Evolutionary conservation across 2,113 vertebrate species (phyloP).

Genomic region (Oreochromis spilurus): DNA sequence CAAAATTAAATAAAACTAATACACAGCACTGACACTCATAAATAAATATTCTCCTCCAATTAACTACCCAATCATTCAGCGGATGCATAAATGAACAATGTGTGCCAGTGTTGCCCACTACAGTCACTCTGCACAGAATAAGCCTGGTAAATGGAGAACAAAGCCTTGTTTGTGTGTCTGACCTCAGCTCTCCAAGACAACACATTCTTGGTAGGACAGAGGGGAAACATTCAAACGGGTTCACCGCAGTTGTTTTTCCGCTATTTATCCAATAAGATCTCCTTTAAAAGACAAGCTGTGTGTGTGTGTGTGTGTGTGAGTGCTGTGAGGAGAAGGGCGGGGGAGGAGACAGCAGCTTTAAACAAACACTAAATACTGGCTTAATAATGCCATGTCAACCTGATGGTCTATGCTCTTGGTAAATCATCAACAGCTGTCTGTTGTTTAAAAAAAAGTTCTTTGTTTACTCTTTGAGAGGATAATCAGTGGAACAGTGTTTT

Average conservation of each 20-base stretch:
- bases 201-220: conserved; percentile 60
- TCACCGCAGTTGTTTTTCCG: conserved; percentile 40
- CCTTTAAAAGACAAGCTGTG: not conserved
- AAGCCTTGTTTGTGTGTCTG: conserved; percentile 61
- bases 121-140: conserved; percentile 16
- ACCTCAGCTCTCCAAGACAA: conserved; percentile 58
- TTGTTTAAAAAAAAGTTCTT: not conserved
- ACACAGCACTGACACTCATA: conserved; percentile 20
- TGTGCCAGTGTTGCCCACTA: conserved; percentile 37
- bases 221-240: conserved; percentile 43
- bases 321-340: not conserved
- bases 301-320: not conserved
- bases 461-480: not conserved
- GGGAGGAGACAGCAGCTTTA: not conserved
- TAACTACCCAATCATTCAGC: conserved; percentile 34
- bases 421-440: not conserved
- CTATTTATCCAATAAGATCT: conserved; percentile 41
- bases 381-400: conserved; percentile 20
- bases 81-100: conserved; percentile 46
- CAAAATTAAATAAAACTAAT: conserved; percentile 10
- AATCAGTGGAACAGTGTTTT: not conserved
- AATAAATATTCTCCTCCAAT: conserved; percentile 41
- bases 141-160: conserved; percentile 44
- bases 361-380: conserved; percentile 31
- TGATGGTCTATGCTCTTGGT: conserved; percentile 19